Evolutionary conservation across 2,113 vertebrate genomes (phyloP).

Genomic region (Ceuthmochares aereus): DNA sequence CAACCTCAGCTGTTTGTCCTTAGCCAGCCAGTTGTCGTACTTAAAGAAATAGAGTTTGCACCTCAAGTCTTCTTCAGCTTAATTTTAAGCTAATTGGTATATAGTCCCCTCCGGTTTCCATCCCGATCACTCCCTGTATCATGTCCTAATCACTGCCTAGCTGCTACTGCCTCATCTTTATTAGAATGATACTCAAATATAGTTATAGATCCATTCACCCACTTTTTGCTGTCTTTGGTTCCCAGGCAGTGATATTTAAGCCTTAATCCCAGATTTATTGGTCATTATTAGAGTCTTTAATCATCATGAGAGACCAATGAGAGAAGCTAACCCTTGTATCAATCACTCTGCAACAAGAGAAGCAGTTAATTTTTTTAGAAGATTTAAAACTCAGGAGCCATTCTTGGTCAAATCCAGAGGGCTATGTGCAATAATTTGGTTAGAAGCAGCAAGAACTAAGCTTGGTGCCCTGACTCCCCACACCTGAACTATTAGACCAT

Average conservation of each 20-base stretch:
- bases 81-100: neutral
- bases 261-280: slow-evolving; percentile 30
- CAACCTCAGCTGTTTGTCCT: neutral
- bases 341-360: slow-evolving; percentile 20
- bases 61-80: neutral
- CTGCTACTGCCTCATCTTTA: neutral
- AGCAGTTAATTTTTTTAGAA: slow-evolving; percentile 1
- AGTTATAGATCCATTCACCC: neutral
- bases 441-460: neutral
- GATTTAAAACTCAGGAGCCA: neutral
- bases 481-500: neutral
- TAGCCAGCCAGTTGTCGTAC: neutral
- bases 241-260: slow-evolving; percentile 39
- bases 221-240: neutral
- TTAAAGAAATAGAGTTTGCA: neutral
- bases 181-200: neutral
- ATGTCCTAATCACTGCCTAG: neutral
- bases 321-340: neutral
- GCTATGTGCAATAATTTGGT: neutral
- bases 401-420: neutral
- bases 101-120: neutral
- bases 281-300: slow-evolving; percentile 45
- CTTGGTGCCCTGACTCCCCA: neutral
- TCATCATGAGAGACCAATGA: slow-evolving; percentile 31
- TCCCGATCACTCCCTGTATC: neutral